Conservation (phyloP, 2,888 invertebrate species). For the Laothoe populi region DNA sequence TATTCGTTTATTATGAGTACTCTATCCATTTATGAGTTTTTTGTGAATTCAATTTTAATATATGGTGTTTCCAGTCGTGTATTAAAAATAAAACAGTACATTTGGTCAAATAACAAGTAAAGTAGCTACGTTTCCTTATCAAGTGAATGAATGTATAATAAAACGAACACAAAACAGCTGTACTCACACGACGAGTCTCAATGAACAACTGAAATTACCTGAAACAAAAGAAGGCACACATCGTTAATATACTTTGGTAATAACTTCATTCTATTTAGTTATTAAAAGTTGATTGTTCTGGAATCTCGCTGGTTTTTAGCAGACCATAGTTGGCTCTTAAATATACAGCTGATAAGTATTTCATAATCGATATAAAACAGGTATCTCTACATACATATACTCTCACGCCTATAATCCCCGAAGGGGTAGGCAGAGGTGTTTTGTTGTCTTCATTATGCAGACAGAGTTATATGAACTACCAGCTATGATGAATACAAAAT, state of each 20-base stretch:
- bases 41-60: too few relatives aligned
- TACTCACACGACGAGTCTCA: constrained; percentile 8
- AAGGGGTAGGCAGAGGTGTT: too few relatives aligned
- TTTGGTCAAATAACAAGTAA: constrained; percentile 2
- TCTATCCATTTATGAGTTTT: too few relatives aligned
- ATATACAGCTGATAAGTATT: too few relatives aligned
- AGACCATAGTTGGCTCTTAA: not conserved
- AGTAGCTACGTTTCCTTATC: not conserved
- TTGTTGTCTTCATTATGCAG: too few relatives aligned
- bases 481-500: too few relatives aligned
- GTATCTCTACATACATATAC: too few relatives aligned
- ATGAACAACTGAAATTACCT: constrained; percentile 42
- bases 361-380: too few relatives aligned
- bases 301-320: not conserved
- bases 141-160: constrained; percentile 1
- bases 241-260: constrained; percentile 5
- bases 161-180: constrained; percentile 19
- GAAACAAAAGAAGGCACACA: constrained; percentile 42
- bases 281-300: not conserved
- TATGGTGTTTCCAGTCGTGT: not conserved
- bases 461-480: too few relatives aligned
- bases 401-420: too few relatives aligned
- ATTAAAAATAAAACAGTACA: not conserved
- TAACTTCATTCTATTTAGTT: not conserved
- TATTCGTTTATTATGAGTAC: too few relatives aligned